Percentiles rank a stretch among this genome's conserved stretches.
These are phyloP conservation scores for Parnassius glacialis DNA, from an alignment of 2,888 invertebrate genomes.

Conservation along the genomic window DNA sequence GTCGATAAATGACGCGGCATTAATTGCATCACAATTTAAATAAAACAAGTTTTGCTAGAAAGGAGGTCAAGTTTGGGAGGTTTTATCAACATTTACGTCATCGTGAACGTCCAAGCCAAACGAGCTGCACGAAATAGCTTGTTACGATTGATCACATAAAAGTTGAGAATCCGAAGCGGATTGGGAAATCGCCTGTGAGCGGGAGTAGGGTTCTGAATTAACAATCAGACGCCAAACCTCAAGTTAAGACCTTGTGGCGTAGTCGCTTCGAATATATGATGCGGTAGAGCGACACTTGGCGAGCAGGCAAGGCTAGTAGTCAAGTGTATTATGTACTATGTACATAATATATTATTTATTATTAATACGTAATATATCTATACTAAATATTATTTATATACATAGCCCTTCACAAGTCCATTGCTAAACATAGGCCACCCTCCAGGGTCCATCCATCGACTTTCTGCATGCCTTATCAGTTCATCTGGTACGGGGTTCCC, in stretches of 20 bases:
- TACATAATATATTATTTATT: neutral
- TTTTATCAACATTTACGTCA: constrained; percentile 24
- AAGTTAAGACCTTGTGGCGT: constrained; percentile 50
- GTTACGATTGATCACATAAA: constrained; percentile 9
- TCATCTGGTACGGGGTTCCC: too few relatives aligned
- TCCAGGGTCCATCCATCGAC: too few relatives aligned
- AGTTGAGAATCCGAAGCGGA: constrained; percentile 6
- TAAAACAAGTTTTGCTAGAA: constrained; percentile 54
- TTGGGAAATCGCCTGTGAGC: constrained; percentile 35
- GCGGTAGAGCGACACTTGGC: constrained; percentile 45
- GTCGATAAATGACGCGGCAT: constrained; percentile 43
- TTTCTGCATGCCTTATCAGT: too few relatives aligned
- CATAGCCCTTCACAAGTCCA: too few relatives aligned
- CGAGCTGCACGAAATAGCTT: constrained; percentile 5
- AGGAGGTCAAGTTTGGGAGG: constrained; percentile 70
- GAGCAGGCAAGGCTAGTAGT: constrained; percentile 57
- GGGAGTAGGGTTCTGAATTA: constrained; percentile 45
- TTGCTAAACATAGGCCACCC: too few relatives aligned
- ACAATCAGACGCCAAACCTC: constrained; percentile 52
- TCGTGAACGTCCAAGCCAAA: constrained; percentile 4
- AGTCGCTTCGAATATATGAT: constrained; percentile 52
- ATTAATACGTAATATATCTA: too few relatives aligned
- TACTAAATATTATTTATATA: too few relatives aligned
- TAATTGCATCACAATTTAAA: constrained; percentile 56
- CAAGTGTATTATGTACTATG: constrained; percentile 41